Evolutionary conservation across 2,888 invertebrate species (phyloP).

Genomic region (Entomobrya proxima): DNA sequence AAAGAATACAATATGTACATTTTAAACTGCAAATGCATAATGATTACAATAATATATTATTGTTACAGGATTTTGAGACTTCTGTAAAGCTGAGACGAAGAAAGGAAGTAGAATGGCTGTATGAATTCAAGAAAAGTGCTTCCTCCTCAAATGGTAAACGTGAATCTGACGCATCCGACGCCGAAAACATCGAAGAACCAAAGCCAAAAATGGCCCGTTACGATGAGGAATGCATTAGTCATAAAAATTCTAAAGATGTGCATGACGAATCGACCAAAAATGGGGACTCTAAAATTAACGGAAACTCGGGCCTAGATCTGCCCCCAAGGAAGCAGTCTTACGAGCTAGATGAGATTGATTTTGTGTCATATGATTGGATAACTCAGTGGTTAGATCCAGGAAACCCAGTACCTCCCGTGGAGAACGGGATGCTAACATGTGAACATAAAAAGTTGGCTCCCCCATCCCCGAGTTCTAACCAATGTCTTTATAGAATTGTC

Average conservation of each 20-base stretch:
- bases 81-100: slow-evolving; percentile 46
- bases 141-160: not conserved
- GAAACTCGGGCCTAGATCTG: slow-evolving; percentile 12
- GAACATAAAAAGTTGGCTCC: slow-evolving; percentile 79
- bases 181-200: slow-evolving; percentile 28
- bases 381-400: slow-evolving; percentile 79
- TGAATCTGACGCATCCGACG: slow-evolving; percentile 13
- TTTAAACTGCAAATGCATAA: not conserved
- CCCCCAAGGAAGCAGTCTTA: not conserved
- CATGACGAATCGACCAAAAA: slow-evolving; percentile 27
- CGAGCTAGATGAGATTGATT: slow-evolving; percentile 77
- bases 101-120: slow-evolving; percentile 63
- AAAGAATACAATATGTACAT: not conserved
- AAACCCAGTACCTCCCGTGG: slow-evolving; percentile 77
- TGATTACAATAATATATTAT: not conserved
- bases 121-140: slow-evolving; percentile 36
- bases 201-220: slow-evolving; percentile 52
- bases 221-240: not conserved
- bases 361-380: slow-evolving; percentile 80
- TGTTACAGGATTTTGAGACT: slow-evolving; percentile 64
- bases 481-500: slow-evolving; percentile 61
- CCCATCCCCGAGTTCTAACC: slow-evolving; percentile 34
- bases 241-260: not conserved
- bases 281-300: slow-evolving; percentile 69
- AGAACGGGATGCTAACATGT: slow-evolving; percentile 79